Evolutionary conservation across 2,888 invertebrate genomes (phyloP).

Genomic region (Rotaria macrura): DNA sequence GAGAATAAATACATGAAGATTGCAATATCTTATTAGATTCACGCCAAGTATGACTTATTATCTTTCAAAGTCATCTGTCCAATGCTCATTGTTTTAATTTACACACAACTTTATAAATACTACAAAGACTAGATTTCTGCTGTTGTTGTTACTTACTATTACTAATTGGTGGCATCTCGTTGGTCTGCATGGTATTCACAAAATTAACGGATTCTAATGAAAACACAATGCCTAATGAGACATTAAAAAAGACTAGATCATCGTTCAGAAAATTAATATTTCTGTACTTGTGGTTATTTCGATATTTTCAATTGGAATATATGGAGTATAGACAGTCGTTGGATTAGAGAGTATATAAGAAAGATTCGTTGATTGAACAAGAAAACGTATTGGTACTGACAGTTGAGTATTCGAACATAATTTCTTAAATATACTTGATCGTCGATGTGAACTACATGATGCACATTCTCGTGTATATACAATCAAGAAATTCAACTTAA

Average conservation of each 20-base stretch:
- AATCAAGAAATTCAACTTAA: neutral
- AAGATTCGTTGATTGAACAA: neutral
- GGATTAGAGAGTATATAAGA: neutral
- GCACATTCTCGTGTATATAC: neutral
- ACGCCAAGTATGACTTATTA: too few relatives aligned
- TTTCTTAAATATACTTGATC: neutral
- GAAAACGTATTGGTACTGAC: neutral
- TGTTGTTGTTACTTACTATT: neutral
- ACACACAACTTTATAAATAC: too few relatives aligned
- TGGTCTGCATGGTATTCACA: neutral
- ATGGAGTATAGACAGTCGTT: neutral
- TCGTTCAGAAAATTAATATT: too few relatives aligned
- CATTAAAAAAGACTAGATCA: neutral
- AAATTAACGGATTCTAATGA: neutral
- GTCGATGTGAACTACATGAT: neutral
- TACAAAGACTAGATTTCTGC: too few relatives aligned
- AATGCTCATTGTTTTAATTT: too few relatives aligned
- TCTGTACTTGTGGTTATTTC: neutral
- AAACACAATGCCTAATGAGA: neutral
- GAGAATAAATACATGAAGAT: too few relatives aligned
- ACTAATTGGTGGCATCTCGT: neutral
- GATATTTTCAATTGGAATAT: neutral
- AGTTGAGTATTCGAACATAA: neutral
- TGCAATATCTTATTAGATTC: too few relatives aligned
- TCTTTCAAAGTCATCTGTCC: too few relatives aligned